Evolutionary conservation across 2,113 vertebrate species (phyloP).

Genomic region (Phylloscopus whistleri): DNA sequence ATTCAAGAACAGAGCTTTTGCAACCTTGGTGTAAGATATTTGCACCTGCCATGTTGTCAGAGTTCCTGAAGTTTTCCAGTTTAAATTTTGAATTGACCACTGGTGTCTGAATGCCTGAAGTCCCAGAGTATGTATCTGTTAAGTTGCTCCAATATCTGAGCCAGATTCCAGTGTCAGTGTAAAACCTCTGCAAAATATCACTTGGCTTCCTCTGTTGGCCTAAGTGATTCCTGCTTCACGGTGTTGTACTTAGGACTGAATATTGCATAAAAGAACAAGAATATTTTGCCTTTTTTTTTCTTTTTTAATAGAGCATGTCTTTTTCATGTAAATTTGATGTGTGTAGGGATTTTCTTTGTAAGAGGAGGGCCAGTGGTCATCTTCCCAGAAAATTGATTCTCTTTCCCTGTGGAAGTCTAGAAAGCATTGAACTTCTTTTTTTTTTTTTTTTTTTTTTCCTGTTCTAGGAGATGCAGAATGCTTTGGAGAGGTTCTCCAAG

Average conservation of each 20-base stretch:
- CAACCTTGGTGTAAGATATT: background rate
- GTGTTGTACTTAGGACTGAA: background rate
- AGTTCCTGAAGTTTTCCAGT: background rate
- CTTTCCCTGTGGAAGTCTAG: background rate
- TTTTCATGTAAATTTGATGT: background rate
- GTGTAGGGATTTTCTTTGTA: background rate
- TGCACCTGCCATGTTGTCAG: background rate
- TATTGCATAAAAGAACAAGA: background rate
- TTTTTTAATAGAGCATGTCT: accelerated
- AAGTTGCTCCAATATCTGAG: background rate
- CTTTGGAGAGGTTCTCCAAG: conserved; percentile 81
- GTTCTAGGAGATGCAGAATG: conserved; percentile 81
- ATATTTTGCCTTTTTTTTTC: background rate
- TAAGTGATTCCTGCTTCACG: background rate
- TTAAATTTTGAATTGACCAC: background rate
- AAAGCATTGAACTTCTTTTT: background rate
- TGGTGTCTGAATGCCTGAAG: background rate
- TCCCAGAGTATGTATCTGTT: background rate
- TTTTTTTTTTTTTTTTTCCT: background rate
- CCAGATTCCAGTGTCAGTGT: background rate
- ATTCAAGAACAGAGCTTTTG: background rate
- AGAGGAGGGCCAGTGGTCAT: background rate
- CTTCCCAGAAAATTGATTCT: background rate
- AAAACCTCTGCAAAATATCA: background rate
- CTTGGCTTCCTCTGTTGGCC: background rate